A percentile compares a stretch with the other conserved stretches of the same genome.
Conservation (phyloP, 2,797 vertebrate genomes). For the Myotis pilosus region DNA sequence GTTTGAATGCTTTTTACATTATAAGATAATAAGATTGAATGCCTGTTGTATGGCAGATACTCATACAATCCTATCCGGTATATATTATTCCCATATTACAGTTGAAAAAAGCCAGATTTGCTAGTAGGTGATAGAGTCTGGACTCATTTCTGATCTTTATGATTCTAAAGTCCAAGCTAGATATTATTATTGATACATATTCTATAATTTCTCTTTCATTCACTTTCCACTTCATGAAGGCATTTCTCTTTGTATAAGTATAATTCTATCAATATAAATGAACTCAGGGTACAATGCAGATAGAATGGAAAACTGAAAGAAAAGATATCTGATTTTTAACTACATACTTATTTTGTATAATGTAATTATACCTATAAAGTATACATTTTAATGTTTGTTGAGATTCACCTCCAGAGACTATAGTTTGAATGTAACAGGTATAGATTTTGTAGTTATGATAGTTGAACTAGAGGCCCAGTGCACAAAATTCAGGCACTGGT, state of each 20-base stretch:
- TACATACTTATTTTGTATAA: neutral
- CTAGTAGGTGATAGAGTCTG: neutral
- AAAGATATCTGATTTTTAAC: neutral
- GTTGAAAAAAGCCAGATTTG: neutral
- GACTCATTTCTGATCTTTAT: neutral
- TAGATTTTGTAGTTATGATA: neutral
- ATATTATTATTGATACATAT: neutral
- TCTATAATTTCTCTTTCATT: neutral
- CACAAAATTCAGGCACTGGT: too few relatives aligned
- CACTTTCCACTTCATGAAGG: neutral
- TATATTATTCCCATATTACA: neutral
- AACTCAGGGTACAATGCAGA: neutral
- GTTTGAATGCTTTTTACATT: too few relatives aligned
- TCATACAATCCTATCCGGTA: neutral
- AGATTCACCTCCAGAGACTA: neutral
- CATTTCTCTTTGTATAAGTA: neutral
- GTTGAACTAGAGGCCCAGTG: neutral
- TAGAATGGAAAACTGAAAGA: neutral
- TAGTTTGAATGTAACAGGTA: constrained; percentile 4
- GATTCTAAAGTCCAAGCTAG: neutral
- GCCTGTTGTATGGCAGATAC: neutral
- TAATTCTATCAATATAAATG: constrained; percentile 6
- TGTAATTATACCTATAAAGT: neutral
- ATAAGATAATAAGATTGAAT: neutral
- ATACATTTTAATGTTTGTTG: constrained; percentile 9